Conservation (phyloP, 2,797 vertebrate genomes). For the Schizopygopsis malacanthus region DNA sequence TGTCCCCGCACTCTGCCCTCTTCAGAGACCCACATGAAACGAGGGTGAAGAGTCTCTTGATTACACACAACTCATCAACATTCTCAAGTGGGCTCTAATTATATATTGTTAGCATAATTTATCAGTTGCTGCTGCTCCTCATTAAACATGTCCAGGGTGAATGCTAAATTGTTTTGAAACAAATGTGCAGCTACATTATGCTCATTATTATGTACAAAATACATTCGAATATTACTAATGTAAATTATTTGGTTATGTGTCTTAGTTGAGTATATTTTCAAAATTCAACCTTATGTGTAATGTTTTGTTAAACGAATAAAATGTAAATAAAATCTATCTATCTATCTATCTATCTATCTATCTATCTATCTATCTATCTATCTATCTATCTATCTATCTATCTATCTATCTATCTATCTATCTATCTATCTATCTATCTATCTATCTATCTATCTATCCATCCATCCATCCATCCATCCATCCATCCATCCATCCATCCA, state of each 20-base stretch:
- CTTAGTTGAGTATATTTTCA: not conserved
- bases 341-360: not conserved
- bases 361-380: not conserved
- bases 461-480: not conserved
- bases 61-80: conserved; percentile 23
- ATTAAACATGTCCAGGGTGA: conserved; percentile 2
- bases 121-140: conserved; percentile 28
- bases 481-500: no score
- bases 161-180: not conserved
- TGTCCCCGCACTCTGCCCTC: conserved; percentile 22
- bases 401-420: not conserved
- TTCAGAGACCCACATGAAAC: conserved; percentile 34
- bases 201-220: not conserved
- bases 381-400: not conserved
- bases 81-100: conserved; percentile 45
- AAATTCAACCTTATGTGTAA: no score
- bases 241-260: not conserved
- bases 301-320: no score
- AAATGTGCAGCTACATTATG: not conserved
- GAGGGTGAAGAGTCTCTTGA: conserved; percentile 35
- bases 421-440: not conserved
- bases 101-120: conserved; percentile 28
- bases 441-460: not conserved
- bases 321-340: no score
- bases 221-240: not conserved